phyloP scores from a whole-genome alignment of 2,113 vertebrate genomes.

The Protomyctophum bolini region DNA sequence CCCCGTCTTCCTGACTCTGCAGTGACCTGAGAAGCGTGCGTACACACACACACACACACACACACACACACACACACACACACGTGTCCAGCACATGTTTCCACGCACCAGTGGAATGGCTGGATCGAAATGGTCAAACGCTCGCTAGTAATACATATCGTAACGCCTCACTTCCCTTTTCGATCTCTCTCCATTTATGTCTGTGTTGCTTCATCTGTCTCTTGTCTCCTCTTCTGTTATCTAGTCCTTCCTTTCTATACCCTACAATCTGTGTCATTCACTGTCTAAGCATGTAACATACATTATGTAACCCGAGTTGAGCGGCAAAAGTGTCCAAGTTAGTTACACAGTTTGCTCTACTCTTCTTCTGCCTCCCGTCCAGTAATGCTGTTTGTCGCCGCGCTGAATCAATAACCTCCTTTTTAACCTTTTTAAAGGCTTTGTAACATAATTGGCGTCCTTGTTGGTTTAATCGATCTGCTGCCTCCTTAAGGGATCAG shows the following conservation, averaged over 20 bases:
- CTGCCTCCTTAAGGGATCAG: constrained; percentile 36
- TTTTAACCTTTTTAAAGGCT: constrained; percentile 71
- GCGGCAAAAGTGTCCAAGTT: constrained; percentile 31
- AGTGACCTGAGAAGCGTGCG: constrained; percentile 59
- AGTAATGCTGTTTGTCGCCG: constrained; percentile 45
- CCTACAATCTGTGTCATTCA: constrained; percentile 1
- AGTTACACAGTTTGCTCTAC: constrained; percentile 4
- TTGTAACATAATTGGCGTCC: constrained; percentile 57
- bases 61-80: constrained; percentile 7
- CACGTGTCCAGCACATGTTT: constrained; percentile 77
- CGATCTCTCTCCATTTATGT: constrained; percentile 8
- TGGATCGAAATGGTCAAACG: constrained; percentile 53
- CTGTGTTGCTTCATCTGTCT: background rate
- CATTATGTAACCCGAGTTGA: constrained; percentile 23
- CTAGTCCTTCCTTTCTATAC: background rate
- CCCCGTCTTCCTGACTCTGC: constrained; percentile 63
- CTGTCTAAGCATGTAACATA: background rate
- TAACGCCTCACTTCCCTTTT: constrained; percentile 21
- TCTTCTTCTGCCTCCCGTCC: constrained; percentile 16
- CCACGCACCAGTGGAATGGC: constrained; percentile 52
- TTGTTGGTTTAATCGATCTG: constrained; percentile 62
- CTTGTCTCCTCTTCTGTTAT: background rate
- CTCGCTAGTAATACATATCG: constrained; percentile 14
- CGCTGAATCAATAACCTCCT: constrained; percentile 65
- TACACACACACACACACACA: constrained; percentile 6